Percentiles rank a stretch among this genome's conserved stretches.
Conservation (phyloP, 1,140 invertebrate genomes). For the Sycophaga agraensis region DNA sequence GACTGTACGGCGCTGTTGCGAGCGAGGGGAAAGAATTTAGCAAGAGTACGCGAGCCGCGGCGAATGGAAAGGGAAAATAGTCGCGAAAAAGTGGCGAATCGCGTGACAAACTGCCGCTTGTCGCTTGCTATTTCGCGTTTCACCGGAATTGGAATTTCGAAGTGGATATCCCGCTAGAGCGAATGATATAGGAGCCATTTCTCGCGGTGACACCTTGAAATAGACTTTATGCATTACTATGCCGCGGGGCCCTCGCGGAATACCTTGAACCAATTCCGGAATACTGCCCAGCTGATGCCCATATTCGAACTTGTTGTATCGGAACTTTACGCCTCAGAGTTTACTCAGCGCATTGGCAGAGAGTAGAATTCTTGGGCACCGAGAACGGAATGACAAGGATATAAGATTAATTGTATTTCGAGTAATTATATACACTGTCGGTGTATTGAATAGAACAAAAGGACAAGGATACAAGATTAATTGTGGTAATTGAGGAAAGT, state of each 20-base stretch:
- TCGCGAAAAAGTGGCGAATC: slow-evolving; percentile 18
- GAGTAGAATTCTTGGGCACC: too few species aligned
- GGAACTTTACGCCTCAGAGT: too few species aligned
- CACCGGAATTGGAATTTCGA: slow-evolving; percentile 46
- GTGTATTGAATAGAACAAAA: too few species aligned
- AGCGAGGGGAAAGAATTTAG: too few species aligned
- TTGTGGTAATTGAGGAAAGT: too few species aligned
- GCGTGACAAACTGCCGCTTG: slow-evolving; percentile 32
- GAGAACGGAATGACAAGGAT: too few species aligned
- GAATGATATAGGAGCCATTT: slow-evolving; percentile 47
- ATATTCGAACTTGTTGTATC: slow-evolving; percentile 43
- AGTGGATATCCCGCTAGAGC: slow-evolving; percentile 38
- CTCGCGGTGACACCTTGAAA: slow-evolving; percentile 46
- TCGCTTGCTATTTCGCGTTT: slow-evolving; percentile 38
- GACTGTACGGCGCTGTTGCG: too few species aligned
- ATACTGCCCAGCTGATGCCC: slow-evolving; percentile 29
- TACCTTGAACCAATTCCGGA: slow-evolving; percentile 38
- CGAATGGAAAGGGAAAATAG: not conserved
- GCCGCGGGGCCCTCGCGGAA: slow-evolving; percentile 34
- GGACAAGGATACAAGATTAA: too few species aligned
- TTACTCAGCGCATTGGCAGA: too few species aligned
- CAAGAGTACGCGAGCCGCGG: not conserved
- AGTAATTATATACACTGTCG: too few species aligned
- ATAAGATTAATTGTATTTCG: too few species aligned
- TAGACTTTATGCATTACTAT: slow-evolving; percentile 46